Conservation (phyloP, 2,113 vertebrate genomes). For the Trinectes maculatus region DNA sequence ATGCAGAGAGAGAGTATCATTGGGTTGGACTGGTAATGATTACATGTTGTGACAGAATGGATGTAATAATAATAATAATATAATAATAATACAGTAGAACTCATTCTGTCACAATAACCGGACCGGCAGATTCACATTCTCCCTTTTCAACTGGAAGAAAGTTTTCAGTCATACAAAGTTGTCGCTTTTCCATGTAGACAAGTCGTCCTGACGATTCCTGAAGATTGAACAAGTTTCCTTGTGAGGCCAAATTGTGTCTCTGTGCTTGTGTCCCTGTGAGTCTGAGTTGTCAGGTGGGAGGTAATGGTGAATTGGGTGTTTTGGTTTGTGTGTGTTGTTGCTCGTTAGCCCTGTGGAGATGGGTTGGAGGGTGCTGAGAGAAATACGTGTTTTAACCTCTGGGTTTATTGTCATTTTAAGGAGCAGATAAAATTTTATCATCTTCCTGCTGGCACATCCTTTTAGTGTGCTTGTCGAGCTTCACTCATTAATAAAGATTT, state of each 20-base stretch:
- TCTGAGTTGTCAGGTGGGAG: slow-evolving; percentile 3
- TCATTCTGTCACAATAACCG: no score
- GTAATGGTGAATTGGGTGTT: background rate
- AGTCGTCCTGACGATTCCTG: background rate
- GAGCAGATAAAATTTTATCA: slow-evolving; percentile 21
- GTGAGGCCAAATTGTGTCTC: background rate
- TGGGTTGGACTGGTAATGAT: no score
- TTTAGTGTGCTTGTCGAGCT: slow-evolving; percentile 1
- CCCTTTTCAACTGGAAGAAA: no score
- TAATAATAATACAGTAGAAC: no score
- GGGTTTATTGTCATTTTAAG: slow-evolving; percentile 28
- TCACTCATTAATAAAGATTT: slow-evolving; percentile 12
- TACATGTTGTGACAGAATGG: no score
- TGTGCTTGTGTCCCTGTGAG: background rate
- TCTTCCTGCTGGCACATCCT: slow-evolving; percentile 1
- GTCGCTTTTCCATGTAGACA: no score
- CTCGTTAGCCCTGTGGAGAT: background rate
- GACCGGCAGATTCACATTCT: no score
- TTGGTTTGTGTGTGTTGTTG: slow-evolving; percentile 16
- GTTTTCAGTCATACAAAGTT: no score
- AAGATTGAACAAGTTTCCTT: background rate
- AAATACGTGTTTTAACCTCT: slow-evolving; percentile 27
- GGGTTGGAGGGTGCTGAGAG: slow-evolving; percentile 8
- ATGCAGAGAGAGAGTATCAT: no score
- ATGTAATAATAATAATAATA: no score